Conservation (phyloP, 2,888 invertebrate species). For the Poecilobothrus nobilitatus region DNA sequence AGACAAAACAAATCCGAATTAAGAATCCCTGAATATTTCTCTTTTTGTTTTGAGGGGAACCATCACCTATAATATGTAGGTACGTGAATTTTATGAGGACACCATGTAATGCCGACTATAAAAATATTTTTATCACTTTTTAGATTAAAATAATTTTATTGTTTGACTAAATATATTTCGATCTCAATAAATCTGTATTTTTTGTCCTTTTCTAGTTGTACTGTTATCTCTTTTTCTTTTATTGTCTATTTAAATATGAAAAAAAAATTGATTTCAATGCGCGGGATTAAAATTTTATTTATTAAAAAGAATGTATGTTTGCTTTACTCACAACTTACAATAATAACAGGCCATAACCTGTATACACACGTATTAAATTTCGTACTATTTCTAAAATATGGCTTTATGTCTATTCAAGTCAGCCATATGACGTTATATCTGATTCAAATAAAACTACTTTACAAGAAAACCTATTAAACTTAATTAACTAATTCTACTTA, state of each 20-base stretch:
- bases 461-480: too few relatives aligned
- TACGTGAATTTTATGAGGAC: background rate
- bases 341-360: too few relatives aligned
- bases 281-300: slow-evolving; percentile 22
- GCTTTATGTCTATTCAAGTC: too few relatives aligned
- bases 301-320: slow-evolving; percentile 15
- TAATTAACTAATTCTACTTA: too few relatives aligned
- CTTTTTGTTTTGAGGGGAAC: background rate
- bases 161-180: slow-evolving; percentile 14
- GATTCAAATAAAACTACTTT: too few relatives aligned
- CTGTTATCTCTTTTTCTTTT: slow-evolving; percentile 9
- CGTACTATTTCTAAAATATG: too few relatives aligned
- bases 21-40: background rate
- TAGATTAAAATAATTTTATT: slow-evolving; percentile 13
- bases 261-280: slow-evolving; percentile 17
- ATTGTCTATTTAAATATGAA: background rate
- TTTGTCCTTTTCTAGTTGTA: slow-evolving; percentile 22
- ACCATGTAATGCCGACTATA: background rate
- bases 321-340: too few relatives aligned
- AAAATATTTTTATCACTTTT: background rate
- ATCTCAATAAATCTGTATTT: slow-evolving; percentile 17
- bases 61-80: background rate
- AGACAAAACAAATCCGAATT: background rate
- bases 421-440: too few relatives aligned
- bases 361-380: too few relatives aligned